Evolutionary conservation across 1,140 invertebrate species (phyloP), one percentile per base, ranked within the genome.

Genomic region (Anastrepha ludens): DNA sequence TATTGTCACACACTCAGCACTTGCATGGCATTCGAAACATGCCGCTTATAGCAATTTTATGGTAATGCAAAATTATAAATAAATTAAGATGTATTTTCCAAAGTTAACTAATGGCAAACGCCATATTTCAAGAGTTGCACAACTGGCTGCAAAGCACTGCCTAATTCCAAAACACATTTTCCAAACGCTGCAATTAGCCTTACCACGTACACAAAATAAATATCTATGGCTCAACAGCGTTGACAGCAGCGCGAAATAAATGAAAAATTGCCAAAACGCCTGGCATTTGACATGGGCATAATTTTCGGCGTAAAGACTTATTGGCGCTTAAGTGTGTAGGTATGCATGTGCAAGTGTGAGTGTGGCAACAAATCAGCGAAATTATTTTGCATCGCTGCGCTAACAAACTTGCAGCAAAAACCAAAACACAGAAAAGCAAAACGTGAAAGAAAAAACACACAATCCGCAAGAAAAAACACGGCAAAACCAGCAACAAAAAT

Each of bases 211-310:
- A 29, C 7, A n/a, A 81, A 81, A 81, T 81, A 81, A 55, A 81
- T 81, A 81, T 55, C 74, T 81, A 6, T 55, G n/a, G 44, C 74
- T 81, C n/a, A 11, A 9, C 15, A 47, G 47, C 74, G 74, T 81
- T 81, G 74, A 81, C 74, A 81, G 47, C 74, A 81, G 55, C 9
- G 47, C 74, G 47, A 81, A 81, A 81, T 81, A 55, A 55, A 81
- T 81, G 74, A 81, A 81, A 81, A 81, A 81, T 81, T 81, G n/a
- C 74, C 74, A 29, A 55, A 81, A 81, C 55, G 74, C 50, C 74
- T 81, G 50, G 47, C 44, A 50, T 81, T 55, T 55, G 74, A 58
- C 47, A 58, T 11, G 50, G 74, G 47, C 74, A 81, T 81, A 81
- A 55, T 81, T 58, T 81, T 41, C 47, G 15, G 47, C 11, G 17